Percentiles rank a stretch among this genome's conserved stretches.
These are phyloP conservation scores for Tenthredo amoena DNA, from an alignment of 2,888 invertebrate genomes.

Conservation along the genomic window DNA sequence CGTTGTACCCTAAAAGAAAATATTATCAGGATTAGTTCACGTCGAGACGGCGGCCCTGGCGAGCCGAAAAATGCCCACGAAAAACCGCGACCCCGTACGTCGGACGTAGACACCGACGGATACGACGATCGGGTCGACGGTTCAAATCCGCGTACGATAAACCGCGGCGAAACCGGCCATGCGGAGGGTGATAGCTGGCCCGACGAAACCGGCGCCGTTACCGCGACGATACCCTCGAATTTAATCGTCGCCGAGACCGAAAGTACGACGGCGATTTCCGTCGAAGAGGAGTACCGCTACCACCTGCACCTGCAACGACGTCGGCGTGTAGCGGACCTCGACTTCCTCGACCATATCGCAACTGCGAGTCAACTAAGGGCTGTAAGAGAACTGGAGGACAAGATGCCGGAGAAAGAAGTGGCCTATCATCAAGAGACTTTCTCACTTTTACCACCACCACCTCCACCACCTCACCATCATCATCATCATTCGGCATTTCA, in stretches of 20 bases:
- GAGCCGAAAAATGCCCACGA: slow-evolving; percentile 57
- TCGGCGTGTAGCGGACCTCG: slow-evolving; percentile 30
- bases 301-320: slow-evolving; percentile 23
- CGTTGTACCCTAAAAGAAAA: not conserved
- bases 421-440: slow-evolving; percentile 81
- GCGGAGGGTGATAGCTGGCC: slow-evolving; percentile 17
- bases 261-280: slow-evolving; percentile 10
- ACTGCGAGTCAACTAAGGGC: slow-evolving; percentile 24
- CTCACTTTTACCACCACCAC: slow-evolving; percentile 76
- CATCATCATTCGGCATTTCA: slow-evolving; percentile 75
- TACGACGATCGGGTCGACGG: not conserved
- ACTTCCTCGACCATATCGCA: slow-evolving; percentile 30
- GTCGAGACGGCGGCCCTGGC: slow-evolving; percentile 58
- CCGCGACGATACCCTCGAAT: slow-evolving; percentile 15
- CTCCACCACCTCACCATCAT: slow-evolving; percentile 69
- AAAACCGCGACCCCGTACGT: slow-evolving; percentile 7
- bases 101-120: not conserved
- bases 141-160: not conserved
- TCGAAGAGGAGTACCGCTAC: slow-evolving; percentile 34
- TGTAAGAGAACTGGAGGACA: slow-evolving; percentile 79
- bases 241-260: not conserved
- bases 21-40: slow-evolving; percentile 60
- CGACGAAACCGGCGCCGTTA: slow-evolving; percentile 5
- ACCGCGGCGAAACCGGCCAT: slow-evolving; percentile 25
- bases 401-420: slow-evolving; percentile 82